These are phyloP conservation scores for Lochmaea crataegi DNA, from an alignment of 2,888 invertebrate species.

Conservation along the genomic window DNA sequence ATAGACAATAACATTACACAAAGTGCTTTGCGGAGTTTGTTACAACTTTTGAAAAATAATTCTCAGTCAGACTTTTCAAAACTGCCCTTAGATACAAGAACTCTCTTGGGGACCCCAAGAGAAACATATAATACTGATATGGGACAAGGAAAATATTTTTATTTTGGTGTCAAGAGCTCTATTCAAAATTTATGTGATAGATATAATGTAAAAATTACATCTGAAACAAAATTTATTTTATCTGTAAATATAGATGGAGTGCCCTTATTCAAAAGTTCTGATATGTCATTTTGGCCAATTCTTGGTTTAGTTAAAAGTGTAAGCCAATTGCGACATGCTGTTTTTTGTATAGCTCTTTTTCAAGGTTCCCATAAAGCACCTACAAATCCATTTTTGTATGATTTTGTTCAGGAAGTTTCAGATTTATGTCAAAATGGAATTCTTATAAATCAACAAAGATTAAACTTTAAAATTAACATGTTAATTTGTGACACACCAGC, in stretches of 20 bases:
- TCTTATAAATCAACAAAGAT: constrained; percentile 15
- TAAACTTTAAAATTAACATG: constrained; percentile 21
- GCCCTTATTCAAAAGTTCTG: constrained; percentile 25
- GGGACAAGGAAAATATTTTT: not conserved
- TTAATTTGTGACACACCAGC: constrained; percentile 41
- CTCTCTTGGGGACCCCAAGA: constrained; percentile 17
- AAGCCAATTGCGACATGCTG: constrained; percentile 14
- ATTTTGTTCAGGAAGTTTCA: constrained; percentile 31
- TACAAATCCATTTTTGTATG: constrained; percentile 30
- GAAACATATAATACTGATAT: not conserved
- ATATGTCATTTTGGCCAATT: constrained; percentile 30
- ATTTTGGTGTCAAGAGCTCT: not conserved
- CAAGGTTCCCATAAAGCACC: constrained; percentile 25
- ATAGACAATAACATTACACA: constrained; percentile 17
- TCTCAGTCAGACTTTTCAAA: not conserved
- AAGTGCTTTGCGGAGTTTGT: constrained; percentile 17
- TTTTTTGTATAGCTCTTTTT: constrained; percentile 28
- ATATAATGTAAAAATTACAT: constrained; percentile 1
- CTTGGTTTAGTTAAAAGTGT: constrained; percentile 19
- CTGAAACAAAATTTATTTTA: constrained; percentile 5
- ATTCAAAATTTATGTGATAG: not conserved
- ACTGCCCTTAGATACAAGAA: constrained; percentile 28
- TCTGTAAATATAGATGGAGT: constrained; percentile 32
- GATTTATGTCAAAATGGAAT: constrained; percentile 28
- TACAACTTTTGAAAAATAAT: constrained; percentile 14